These are phyloP conservation scores for Scaptomyza pallida DNA, from an alignment of 1,140 invertebrate genomes.

Conservation along the genomic window DNA sequence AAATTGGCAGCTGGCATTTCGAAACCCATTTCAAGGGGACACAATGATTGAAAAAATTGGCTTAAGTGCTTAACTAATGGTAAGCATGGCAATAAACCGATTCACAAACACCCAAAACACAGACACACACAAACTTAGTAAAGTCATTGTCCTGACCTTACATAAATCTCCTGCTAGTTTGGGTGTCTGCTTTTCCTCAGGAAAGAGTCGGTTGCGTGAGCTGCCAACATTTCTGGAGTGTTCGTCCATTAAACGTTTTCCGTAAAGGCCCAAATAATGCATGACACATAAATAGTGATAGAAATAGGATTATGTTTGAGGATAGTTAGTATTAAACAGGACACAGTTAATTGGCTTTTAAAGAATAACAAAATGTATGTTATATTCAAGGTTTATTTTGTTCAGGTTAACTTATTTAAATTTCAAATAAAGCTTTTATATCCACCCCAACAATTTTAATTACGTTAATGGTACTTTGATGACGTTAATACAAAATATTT, in stretches of 20 bases:
- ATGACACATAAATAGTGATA: conserved; percentile 35
- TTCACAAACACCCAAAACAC: conserved; percentile 26
- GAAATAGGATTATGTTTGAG: neutral
- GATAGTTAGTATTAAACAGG: conserved; percentile 11
- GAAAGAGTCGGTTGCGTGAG: conserved; percentile 32
- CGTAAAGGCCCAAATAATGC: conserved; percentile 24
- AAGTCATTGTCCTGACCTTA: neutral
- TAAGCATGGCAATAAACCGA: conserved; percentile 65
- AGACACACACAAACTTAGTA: conserved; percentile 7
- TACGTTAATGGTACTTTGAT: neutral
- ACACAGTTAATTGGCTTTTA: conserved; percentile 35
- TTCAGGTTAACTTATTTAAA: neutral
- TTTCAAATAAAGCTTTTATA: neutral
- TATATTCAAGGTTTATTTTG: too few species aligned
- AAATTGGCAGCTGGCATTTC: conserved; percentile 22
- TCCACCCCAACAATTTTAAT: neutral
- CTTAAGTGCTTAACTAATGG: conserved; percentile 62
- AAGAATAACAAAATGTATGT: too few species aligned
- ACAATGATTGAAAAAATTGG: conserved; percentile 65
- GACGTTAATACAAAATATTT: neutral
- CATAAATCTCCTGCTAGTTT: conserved; percentile 36
- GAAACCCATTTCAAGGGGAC: conserved; percentile 14
- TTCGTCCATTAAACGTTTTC: conserved; percentile 38
- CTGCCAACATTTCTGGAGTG: conserved; percentile 26
- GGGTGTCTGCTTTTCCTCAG: neutral